Base-by-base conservation (phyloP, 2,888 invertebrate species). In the Hartigia nigra region DNA sequence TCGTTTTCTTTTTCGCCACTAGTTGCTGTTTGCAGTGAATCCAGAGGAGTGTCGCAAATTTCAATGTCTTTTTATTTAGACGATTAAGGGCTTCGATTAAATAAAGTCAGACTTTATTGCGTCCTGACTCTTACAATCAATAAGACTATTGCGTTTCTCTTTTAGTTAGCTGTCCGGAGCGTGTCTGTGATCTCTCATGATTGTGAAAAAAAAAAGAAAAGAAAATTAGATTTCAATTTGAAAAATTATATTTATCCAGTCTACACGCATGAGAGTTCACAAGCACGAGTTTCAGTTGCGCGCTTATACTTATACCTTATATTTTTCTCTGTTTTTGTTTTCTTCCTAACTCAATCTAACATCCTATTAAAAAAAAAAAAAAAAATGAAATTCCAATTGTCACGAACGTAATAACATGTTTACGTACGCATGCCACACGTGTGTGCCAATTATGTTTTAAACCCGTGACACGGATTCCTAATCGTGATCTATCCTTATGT, bases 291-390 rank as follows among this genome's bases (percentile, higher is more conserved):
- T 84, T 76, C 31, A 72, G 34, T 31, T 32, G 72, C 36, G 85
- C 85, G 89, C 90, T 90, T 90, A 85, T 89, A 89, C 88, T 90
- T 82, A 90, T 87, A 83, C n/a, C n/a, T n/a, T n/a, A 85, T 83
- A 83, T 82, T 84, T 89, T 90, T 90, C 88, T 88, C 83, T 88
- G 83, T 87, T 88, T 86, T 86, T n/a, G n/a, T n/a, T 86, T 85
- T 88, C 86, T 87, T 84, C 87, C 85, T 89, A 90, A 89, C 87
- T 82, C 82, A 74, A 80, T 86, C 84, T 81, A 82, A 84, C 75
- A 69, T 81, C 74, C 74, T 75, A 23, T 55, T 5, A 39, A 39
- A 39, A n/a, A n/a, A n/a, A n/a, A n/a, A 39, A 39, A 12, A 37
- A 37, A 12, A 39, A 55, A 23, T 55, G n/a, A 55, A 55, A 55